A percentile compares a stretch with the other conserved stretches of the same genome.
Evolutionary conservation across 2,113 vertebrate genomes (phyloP).

Genomic region (Globicephala melas): DNA sequence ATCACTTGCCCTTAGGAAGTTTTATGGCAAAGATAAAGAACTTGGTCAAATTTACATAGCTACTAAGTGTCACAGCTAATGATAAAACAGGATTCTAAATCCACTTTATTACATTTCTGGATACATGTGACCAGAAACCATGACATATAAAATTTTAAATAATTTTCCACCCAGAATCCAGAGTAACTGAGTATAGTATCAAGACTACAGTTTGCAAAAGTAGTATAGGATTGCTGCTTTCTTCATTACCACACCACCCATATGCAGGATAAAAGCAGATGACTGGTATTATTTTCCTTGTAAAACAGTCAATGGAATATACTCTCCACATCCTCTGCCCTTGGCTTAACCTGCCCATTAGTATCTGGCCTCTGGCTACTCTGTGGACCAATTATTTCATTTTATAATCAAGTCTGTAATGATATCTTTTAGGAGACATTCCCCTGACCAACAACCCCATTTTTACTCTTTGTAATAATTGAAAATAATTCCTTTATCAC

Average conservation of each 20-base stretch:
- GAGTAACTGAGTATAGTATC: not conserved
- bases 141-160: not conserved
- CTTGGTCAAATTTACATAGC: conserved; percentile 7
- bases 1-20: not conserved
- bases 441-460: rapidly evolving
- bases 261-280: not conserved
- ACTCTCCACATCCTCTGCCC: rapidly evolving
- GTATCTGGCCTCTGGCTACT: rapidly evolving
- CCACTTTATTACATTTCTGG: not conserved
- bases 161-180: not conserved
- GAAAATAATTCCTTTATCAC: not conserved
- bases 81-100: not conserved
- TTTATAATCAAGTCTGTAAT: not conserved
- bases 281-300: rapidly evolving
- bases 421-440: not conserved
- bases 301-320: not conserved
- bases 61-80: not conserved
- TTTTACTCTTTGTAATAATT: not conserved
- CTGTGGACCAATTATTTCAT: not conserved
- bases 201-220: not conserved
- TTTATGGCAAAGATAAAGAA: conserved; percentile 41
- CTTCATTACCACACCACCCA: not conserved
- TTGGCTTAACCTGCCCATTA: rapidly evolving
- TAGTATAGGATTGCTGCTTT: not conserved
- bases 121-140: not conserved